Base-by-base conservation (phyloP, 2,888 invertebrate genomes). In the Calameuta pallipes region DNA sequence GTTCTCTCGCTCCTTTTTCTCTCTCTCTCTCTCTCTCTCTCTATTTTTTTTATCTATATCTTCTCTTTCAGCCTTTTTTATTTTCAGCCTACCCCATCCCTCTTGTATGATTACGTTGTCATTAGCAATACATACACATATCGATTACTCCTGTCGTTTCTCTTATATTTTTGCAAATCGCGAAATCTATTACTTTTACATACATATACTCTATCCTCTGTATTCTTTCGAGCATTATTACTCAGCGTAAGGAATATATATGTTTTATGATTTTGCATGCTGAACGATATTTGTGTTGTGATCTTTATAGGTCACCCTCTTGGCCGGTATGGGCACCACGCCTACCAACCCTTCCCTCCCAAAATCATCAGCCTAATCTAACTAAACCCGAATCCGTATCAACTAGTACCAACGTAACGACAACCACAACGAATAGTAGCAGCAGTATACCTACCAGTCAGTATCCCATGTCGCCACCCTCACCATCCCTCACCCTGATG, bases 321-420 rank as follows among this genome's bases (percentile, higher is more conserved):
- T 94, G 94, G 93, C 93, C 94, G 88, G 93, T 93, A 87, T 93
- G 93, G 93, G 92, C 92, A 81, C 92, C 93, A 83, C 92, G 92
- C 80, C 90, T 92, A 80, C 91, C 90, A 82, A 91, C 90, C 85
- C 85, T 90, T 76, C 56, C 56, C 56, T 90, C 90, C 83, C 90
- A 90, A 82, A 90, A 87, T 75, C 83, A 85, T 81, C 81, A 82
- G 79, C 56, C 56, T 84, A 83, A 84, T 82, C 82, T 80, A 83
- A 81, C 76, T 82, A 82, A 82, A 79, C 83, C 81, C 75, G 76
- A 71, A 78, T 76, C 83, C 78, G 78, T 56, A 56, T 56, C 56
- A 56, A 56, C 56, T 56, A 23, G 56, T 56, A 56, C 56, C 56
- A 56, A 56, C 56, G 56, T 56, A 56, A 56, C 56, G 23, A 56